These are phyloP conservation scores for Crotophaga sulcirostris DNA, from an alignment of 2,113 vertebrate genomes.

Conservation along the genomic window DNA sequence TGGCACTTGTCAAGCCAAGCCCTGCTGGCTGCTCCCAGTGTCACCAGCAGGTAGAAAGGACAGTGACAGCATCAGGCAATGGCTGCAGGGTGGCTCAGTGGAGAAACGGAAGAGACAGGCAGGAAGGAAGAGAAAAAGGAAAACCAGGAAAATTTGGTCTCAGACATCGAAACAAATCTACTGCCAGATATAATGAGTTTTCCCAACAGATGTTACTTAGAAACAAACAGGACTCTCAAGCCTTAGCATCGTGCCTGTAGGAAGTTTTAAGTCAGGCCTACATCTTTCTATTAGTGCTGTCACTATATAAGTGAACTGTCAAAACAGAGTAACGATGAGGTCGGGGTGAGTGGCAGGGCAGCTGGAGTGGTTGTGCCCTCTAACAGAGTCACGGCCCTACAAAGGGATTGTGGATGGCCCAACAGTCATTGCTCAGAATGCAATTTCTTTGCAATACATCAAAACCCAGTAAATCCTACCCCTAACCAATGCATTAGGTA, in stretches of 20 bases:
- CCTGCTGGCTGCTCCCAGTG: not conserved
- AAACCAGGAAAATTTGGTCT: not conserved
- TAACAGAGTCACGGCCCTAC: not conserved
- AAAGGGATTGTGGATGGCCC: not conserved
- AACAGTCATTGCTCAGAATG: not conserved
- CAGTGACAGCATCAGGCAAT: not conserved
- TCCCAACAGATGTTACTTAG: not conserved
- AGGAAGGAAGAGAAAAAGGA: conserved; percentile 2
- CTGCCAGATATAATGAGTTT: not conserved
- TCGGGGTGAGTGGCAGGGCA: not conserved
- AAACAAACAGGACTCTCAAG: not conserved
- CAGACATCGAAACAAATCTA: conserved; percentile 32
- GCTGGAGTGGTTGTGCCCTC: not conserved
- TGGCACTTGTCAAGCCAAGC: not conserved
- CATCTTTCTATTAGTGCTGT: not conserved
- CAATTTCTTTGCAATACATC: not conserved
- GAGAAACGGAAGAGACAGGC: not conserved
- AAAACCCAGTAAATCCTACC: not conserved
- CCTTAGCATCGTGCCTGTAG: not conserved
- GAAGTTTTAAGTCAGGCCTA: not conserved
- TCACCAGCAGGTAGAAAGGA: not conserved
- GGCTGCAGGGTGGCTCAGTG: not conserved
- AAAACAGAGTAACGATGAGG: not conserved
- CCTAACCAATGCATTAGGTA: not conserved
- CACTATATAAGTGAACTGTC: not conserved